phyloP scores from a whole-genome alignment of 2,797 vertebrate genomes.

The Cyprinodon diabolis region DNA sequence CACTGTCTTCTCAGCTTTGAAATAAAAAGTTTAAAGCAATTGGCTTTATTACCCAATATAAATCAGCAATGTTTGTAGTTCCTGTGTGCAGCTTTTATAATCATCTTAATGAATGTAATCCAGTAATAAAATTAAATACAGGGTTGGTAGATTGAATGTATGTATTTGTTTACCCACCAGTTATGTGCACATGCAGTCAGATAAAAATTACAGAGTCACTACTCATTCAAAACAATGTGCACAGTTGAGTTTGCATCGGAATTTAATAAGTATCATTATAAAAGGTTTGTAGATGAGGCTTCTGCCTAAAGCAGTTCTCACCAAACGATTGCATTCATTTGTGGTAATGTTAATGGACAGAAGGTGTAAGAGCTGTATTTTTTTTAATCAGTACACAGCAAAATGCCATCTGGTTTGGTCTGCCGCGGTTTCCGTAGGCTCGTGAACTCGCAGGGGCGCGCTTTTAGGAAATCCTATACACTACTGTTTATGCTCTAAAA shows the following conservation, averaged over 20 bases:
- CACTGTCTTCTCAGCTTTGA: conserved; percentile 45
- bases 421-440: too few relatives aligned
- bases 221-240: not conserved
- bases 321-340: not conserved
- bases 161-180: not conserved
- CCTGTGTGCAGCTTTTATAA: not conserved
- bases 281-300: not conserved
- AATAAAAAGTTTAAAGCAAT: conserved; percentile 33
- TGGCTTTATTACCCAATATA: conserved; percentile 21
- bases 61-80: not conserved
- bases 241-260: not conserved
- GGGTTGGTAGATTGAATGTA: not conserved
- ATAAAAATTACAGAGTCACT: not conserved
- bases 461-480: too few relatives aligned
- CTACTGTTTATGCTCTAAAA: too few relatives aligned
- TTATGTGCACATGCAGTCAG: not conserved
- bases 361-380: not conserved
- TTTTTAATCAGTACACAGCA: not conserved
- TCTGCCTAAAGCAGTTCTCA: not conserved
- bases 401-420: too few relatives aligned
- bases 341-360: not conserved
- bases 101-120: not conserved
- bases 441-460: too few relatives aligned
- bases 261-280: not conserved
- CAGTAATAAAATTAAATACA: not conserved